phyloP scores from a whole-genome alignment of 2,113 vertebrate species.

The Lepisosteus osseus region DNA sequence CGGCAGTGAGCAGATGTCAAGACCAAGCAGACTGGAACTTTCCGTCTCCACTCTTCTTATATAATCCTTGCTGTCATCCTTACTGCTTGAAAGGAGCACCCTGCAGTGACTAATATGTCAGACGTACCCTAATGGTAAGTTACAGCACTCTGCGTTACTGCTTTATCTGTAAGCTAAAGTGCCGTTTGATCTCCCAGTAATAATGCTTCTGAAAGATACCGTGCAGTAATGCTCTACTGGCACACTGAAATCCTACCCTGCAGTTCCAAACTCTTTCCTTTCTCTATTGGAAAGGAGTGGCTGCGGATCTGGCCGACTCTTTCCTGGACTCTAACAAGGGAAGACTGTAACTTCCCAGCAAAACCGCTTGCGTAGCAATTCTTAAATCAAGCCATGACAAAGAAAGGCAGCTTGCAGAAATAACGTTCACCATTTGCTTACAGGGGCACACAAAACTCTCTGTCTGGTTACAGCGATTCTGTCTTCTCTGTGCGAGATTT shows the following conservation, averaged over 20 bases:
- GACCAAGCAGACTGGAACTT: not conserved
- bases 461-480: conserved; percentile 37
- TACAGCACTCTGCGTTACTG: conserved; percentile 21
- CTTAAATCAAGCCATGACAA: conserved; percentile 29
- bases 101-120: not conserved
- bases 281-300: conserved; percentile 10
- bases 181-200: not conserved
- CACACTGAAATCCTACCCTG: conserved; percentile 27
- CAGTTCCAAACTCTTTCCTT: conserved; percentile 20
- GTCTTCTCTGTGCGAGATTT: not conserved
- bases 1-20: not conserved
- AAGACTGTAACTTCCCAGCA: conserved; percentile 16
- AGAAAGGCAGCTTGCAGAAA: conserved; percentile 45
- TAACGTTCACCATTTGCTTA: conserved; percentile 59
- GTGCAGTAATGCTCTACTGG: conserved; percentile 28
- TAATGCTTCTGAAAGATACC: conserved; percentile 4
- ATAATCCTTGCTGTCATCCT: not conserved
- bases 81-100: not conserved
- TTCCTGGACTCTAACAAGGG: conserved; percentile 25
- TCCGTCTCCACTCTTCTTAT: not conserved
- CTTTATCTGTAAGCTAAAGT: conserved; percentile 33
- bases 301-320: conserved; percentile 4
- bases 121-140: not conserved
- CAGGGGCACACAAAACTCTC: conserved; percentile 47
- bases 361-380: conserved; percentile 24